Conservation (phyloP, 1,140 invertebrate species). For the Pantala flavescens region DNA sequence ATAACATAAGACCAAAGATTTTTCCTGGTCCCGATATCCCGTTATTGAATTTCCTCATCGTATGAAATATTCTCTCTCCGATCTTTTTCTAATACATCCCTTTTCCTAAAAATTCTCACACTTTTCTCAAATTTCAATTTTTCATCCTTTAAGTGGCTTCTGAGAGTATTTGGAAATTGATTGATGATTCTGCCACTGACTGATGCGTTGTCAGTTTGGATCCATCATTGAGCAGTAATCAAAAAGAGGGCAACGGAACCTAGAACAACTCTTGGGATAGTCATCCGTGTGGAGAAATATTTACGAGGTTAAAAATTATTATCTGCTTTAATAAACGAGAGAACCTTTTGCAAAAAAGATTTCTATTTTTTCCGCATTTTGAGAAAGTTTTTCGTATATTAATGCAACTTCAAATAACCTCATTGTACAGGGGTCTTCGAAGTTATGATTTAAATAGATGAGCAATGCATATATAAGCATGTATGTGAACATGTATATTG, state of each 20-base stretch:
- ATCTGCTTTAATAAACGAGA: too few relatives aligned
- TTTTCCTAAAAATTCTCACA: background rate
- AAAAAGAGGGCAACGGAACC: background rate
- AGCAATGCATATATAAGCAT: too few relatives aligned
- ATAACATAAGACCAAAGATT: too few relatives aligned
- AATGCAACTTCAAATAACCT: too few relatives aligned
- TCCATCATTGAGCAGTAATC: slow-evolving; percentile 2
- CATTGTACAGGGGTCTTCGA: too few relatives aligned
- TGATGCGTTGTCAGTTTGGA: background rate
- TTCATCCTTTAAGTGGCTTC: slow-evolving; percentile 9
- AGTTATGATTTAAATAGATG: too few relatives aligned
- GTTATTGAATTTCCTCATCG: too few relatives aligned
- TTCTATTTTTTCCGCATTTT: too few relatives aligned
- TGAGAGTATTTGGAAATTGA: background rate
- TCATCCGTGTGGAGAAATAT: background rate
- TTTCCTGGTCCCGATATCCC: too few relatives aligned
- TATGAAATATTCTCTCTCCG: background rate
- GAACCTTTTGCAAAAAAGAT: too few relatives aligned
- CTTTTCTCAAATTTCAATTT: background rate
- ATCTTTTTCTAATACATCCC: background rate
- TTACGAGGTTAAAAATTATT: background rate
- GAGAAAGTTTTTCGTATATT: too few relatives aligned
- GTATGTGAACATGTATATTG: too few relatives aligned
- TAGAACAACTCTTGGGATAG: background rate
- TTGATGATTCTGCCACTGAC: background rate